Conservation (phyloP, 2,113 vertebrate species). For the Zapus hudsonius region DNA sequence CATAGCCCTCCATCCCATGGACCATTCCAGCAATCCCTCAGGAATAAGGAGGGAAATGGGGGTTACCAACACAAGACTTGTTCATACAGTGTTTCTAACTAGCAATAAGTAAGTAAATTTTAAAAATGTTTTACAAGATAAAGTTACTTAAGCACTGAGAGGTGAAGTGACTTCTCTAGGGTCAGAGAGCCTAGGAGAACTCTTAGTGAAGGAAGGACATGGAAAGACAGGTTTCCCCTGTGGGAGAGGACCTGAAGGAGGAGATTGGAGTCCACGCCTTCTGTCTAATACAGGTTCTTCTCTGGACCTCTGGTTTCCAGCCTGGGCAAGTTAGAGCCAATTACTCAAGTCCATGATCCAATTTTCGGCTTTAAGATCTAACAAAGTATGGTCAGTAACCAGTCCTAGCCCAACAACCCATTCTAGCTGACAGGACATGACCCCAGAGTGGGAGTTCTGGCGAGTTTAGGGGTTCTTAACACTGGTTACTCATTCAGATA, state of each 20-base stretch:
- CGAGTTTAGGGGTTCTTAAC: constrained; percentile 22
- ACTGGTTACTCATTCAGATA: not conserved
- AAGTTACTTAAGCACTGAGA: not conserved
- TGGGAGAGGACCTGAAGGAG: not conserved
- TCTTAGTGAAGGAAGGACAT: not conserved
- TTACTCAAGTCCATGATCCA: not conserved
- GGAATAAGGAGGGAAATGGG: too few relatives aligned
- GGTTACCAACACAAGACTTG: too few relatives aligned
- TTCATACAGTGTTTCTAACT: too few relatives aligned
- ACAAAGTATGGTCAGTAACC: not conserved
- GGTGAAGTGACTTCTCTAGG: not conserved
- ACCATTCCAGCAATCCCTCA: too few relatives aligned
- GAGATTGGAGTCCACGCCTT: not conserved
- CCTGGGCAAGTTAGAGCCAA: not conserved
- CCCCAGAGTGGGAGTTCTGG: not conserved
- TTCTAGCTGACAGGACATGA: constrained; percentile 34
- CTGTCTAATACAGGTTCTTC: not conserved
- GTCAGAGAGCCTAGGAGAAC: not conserved
- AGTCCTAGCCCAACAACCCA: not conserved
- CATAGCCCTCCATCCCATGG: too few relatives aligned
- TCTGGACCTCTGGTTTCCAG: not conserved
- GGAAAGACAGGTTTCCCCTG: not conserved
- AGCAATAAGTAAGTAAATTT: too few relatives aligned
- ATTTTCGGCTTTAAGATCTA: not conserved
- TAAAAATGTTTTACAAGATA: not conserved